These are phyloP conservation scores for Candidula unifasciata DNA, from an alignment of 2,888 invertebrate species.

Conservation along the genomic window DNA sequence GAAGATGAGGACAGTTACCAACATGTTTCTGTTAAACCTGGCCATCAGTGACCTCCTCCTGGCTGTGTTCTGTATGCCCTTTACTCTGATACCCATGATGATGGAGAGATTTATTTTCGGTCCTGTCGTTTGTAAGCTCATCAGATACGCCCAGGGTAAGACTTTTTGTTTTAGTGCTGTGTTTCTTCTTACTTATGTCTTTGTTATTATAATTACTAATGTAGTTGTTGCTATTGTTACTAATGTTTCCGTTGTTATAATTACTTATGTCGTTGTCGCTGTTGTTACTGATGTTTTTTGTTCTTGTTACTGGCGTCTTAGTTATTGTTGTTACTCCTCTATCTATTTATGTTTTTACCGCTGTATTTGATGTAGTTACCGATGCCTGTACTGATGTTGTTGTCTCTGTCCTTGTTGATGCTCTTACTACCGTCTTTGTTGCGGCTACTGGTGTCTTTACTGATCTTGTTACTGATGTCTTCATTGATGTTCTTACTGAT, in stretches of 20 bases:
- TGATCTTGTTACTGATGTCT: conserved; percentile 1
- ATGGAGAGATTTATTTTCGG: conserved; percentile 86
- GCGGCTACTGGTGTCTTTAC: neutral
- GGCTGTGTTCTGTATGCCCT: conserved; percentile 89
- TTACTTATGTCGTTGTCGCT: neutral
- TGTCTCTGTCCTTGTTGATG: neutral
- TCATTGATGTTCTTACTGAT: neutral
- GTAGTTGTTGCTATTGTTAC: conserved; percentile 27
- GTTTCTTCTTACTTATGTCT: neutral
- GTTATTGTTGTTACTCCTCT: neutral
- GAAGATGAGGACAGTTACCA: conserved; percentile 80
- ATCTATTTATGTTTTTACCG: neutral
- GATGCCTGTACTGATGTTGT: conserved; percentile 2
- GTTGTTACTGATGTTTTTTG: neutral
- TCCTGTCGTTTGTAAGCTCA: conserved; percentile 84
- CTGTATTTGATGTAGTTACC: neutral
- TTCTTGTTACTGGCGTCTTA: neutral
- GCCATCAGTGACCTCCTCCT: conserved; percentile 86
- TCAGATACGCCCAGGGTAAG: conserved; percentile 87
- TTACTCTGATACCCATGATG: conserved; percentile 84
- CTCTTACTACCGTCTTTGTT: neutral
- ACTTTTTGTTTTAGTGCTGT: conserved; percentile 7
- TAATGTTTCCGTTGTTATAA: conserved; percentile 2
- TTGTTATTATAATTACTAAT: conserved; percentile 14
- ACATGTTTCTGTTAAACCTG: conserved; percentile 79